phyloP scores from a whole-genome alignment of 2,113 vertebrate genomes.

The Calonectris borealis region DNA sequence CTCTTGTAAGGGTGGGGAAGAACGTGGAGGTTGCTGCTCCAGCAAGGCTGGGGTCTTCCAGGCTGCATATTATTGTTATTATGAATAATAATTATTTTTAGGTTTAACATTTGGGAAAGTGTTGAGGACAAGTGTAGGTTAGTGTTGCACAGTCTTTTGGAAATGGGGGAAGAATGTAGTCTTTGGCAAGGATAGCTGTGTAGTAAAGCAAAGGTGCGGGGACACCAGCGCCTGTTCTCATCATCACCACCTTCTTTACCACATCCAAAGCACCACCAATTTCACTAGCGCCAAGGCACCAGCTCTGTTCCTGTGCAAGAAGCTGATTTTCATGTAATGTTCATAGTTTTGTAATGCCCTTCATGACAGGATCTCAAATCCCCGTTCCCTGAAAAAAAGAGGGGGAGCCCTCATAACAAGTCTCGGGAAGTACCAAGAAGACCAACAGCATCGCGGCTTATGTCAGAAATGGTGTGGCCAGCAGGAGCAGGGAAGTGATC shows the following conservation, averaged over 20 bases:
- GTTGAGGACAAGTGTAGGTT: background rate
- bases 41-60: background rate
- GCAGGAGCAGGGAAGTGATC: background rate
- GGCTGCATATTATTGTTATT: background rate
- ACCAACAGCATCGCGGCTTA: background rate
- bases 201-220: background rate
- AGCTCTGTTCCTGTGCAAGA: background rate
- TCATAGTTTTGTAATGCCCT: background rate
- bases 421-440: background rate
- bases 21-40: background rate
- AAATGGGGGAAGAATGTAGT: background rate
- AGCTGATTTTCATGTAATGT: background rate
- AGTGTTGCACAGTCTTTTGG: background rate
- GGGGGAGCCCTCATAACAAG: background rate
- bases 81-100: background rate
- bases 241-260: background rate
- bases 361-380: background rate
- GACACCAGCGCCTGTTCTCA: background rate
- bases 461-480: background rate
- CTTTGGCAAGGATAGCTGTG: background rate
- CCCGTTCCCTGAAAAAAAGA: background rate
- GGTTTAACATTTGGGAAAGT: background rate
- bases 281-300: rapidly evolving
- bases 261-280: background rate
- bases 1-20: background rate